Evolutionary conservation across 2,797 vertebrate species (phyloP), one percentile per base, ranked within the genome.

Genomic region (Enteromius afrohamiltoni): DNA sequence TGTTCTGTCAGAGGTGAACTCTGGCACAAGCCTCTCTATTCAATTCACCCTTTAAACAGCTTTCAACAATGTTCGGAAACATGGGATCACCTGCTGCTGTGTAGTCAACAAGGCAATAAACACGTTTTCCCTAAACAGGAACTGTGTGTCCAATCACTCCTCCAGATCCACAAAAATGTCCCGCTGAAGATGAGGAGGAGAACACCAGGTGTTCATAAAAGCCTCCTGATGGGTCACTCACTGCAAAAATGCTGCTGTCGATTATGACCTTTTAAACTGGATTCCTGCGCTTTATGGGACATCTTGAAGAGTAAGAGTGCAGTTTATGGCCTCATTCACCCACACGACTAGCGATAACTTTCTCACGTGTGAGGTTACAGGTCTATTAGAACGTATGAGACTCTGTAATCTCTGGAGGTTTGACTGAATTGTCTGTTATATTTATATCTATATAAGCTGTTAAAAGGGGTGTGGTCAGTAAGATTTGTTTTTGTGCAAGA

Each of bases 211-310:
- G 86, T 75, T 77, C 34, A 9, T 58, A 45, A 17, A 82, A 45
- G 70, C 79, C 34, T 77, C 68, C 76, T 80, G 71, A 74, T 85
- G 73, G 67, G 49, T 65, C 55, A 34, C 80, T 65, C 55, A 26
- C 80, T 58, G 82, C 58, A 71, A 84, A 75, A 45, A 31, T 65
- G 19, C 58, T 78, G 71, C 19, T 68, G 29, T 23, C 47, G 14
- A 84, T 86, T 81, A 85, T n/a, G 23, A 75, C 64, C 85, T 55
- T 62, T 85, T 79, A 71, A 81, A 86, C 77, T 37, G 64, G 40
- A 80, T 84, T 84, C 62, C 42, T 26, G 45, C 10, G 37, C 31
- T 83, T 82, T 84, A 86, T 74, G 76, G 31, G 74, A 42, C 60
- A 17, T 26, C 51, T 74, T 76, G 37, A 31, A 69, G 73, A 34